phyloP scores from a whole-genome alignment of 2,888 invertebrate genomes.

The Tetrapedia diversipes region DNA sequence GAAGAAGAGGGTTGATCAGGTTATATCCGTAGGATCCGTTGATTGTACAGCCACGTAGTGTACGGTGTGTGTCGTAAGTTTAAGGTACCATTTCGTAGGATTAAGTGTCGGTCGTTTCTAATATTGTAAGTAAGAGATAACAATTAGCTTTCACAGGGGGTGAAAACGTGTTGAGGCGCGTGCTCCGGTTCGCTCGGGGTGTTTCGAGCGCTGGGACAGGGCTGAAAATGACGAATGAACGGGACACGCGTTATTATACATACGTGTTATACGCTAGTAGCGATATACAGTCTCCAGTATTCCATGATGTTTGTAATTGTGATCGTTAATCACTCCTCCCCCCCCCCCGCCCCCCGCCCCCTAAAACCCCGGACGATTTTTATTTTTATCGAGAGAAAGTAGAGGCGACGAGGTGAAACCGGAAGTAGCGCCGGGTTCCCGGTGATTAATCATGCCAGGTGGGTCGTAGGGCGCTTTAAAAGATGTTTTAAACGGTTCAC shows the following conservation, averaged over 20 bases:
- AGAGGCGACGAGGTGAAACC: constrained; percentile 32
- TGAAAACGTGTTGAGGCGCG: constrained; percentile 10
- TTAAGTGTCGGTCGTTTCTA: constrained; percentile 65
- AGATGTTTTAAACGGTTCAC: constrained; percentile 31
- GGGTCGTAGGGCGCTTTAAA: neutral
- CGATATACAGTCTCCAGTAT: constrained; percentile 76
- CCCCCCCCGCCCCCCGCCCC: constrained; percentile 22
- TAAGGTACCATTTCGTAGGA: constrained; percentile 66
- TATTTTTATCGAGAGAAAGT: constrained; percentile 48
- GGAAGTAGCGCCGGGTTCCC: too few species aligned
- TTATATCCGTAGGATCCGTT: constrained; percentile 55
- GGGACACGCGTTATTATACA: constrained; percentile 26
- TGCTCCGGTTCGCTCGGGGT: constrained; percentile 7
- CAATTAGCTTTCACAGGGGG: constrained; percentile 42
- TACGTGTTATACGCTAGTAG: constrained; percentile 42
- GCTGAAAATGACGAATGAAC: constrained; percentile 22
- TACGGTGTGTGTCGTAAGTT: constrained; percentile 66
- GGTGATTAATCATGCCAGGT: neutral
- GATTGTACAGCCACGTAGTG: constrained; percentile 60
- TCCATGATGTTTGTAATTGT: constrained; percentile 78
- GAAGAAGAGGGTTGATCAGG: constrained; percentile 5
- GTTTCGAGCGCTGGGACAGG: constrained; percentile 2
- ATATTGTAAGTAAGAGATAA: constrained; percentile 31
- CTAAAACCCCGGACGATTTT: constrained; percentile 15
- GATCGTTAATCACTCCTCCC: constrained; percentile 72